These are phyloP conservation scores for Koerneria pararmatus DNA, from an alignment of 2,888 invertebrate genomes.

Conservation along the genomic window DNA sequence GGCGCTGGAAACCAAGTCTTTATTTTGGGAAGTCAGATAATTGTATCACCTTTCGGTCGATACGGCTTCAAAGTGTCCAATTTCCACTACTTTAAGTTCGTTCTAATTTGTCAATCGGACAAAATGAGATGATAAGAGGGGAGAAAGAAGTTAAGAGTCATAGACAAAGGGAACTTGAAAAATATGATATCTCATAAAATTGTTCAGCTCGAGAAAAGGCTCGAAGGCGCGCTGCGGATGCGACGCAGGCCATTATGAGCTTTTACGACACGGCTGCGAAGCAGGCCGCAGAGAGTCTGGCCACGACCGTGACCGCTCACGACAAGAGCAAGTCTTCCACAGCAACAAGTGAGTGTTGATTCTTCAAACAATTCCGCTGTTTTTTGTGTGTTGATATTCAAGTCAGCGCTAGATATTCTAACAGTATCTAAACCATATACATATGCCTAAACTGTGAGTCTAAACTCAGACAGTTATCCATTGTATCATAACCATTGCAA, in stretches of 20 bases:
- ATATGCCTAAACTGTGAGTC: neutral
- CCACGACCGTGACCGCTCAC: conserved; percentile 18
- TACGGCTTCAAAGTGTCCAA: too few species aligned
- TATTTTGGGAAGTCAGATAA: too few species aligned
- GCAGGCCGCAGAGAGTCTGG: conserved; percentile 27
- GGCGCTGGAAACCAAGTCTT: too few species aligned
- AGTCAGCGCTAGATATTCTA: conserved; percentile 2
- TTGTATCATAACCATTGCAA: neutral
- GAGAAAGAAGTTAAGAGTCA: neutral
- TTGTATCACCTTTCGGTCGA: too few species aligned
- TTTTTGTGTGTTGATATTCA: conserved; percentile 6
- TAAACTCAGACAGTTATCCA: neutral
- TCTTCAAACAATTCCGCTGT: neutral
- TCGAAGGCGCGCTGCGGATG: conserved; percentile 10
- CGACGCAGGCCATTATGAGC: conserved; percentile 17
- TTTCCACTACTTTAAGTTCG: too few species aligned
- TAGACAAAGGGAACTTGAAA: neutral
- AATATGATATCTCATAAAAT: neutral
- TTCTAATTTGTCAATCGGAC: too few species aligned
- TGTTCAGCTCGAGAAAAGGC: conserved; percentile 38
- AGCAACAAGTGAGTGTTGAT: neutral
- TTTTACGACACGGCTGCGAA: conserved; percentile 21
- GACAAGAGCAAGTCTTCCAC: neutral
- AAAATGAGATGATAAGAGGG: neutral
- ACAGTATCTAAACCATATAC: conserved; percentile 11